These are phyloP conservation scores for Eciton burchellii DNA, from an alignment of 1,140 invertebrate genomes.

Conservation along the genomic window DNA sequence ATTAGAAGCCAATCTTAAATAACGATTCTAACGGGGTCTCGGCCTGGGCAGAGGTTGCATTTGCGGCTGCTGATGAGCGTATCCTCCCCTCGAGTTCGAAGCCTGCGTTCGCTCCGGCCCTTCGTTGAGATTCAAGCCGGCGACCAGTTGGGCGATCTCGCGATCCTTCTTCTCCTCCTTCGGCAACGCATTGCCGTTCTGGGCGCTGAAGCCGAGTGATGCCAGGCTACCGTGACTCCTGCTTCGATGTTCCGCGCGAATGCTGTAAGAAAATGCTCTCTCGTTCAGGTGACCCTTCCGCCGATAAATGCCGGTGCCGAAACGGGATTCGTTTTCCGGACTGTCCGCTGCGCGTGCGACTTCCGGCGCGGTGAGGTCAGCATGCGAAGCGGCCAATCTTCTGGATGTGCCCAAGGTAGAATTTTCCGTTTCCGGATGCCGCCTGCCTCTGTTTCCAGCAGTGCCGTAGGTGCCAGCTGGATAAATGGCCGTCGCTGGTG, in stretches of 20 bases:
- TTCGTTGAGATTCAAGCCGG: constrained; percentile 93
- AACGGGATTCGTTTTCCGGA: constrained; percentile 91
- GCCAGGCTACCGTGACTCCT: constrained; percentile 95
- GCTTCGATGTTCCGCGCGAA: constrained; percentile 95
- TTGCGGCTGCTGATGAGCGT: constrained; percentile 78
- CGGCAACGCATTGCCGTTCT: constrained; percentile 79
- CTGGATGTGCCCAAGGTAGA: constrained; percentile 80
- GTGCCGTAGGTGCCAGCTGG: constrained; percentile 84
- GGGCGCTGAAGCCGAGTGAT: constrained; percentile 88
- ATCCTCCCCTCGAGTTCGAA: constrained; percentile 85
- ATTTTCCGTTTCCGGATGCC: constrained; percentile 85
- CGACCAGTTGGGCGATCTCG: constrained; percentile 96
- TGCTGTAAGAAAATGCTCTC: constrained; percentile 96
- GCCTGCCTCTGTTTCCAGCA: constrained; percentile 87
- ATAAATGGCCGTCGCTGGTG: constrained; percentile 85
- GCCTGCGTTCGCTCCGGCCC: constrained; percentile 89
- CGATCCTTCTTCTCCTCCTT: constrained; percentile 94
- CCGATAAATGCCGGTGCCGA: constrained; percentile 94
- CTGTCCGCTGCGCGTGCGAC: constrained; percentile 87
- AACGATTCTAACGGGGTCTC: constrained; percentile 78
- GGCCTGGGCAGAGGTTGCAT: constrained; percentile 83
- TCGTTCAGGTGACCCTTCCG: constrained; percentile 97
- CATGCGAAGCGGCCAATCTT: constrained; percentile 81
- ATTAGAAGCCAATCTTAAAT: constrained; percentile 12
- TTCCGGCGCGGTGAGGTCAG: constrained; percentile 78